These are phyloP conservation scores for Podarcis raffonei DNA, from an alignment of 2,113 vertebrate species.

Conservation along the genomic window DNA sequence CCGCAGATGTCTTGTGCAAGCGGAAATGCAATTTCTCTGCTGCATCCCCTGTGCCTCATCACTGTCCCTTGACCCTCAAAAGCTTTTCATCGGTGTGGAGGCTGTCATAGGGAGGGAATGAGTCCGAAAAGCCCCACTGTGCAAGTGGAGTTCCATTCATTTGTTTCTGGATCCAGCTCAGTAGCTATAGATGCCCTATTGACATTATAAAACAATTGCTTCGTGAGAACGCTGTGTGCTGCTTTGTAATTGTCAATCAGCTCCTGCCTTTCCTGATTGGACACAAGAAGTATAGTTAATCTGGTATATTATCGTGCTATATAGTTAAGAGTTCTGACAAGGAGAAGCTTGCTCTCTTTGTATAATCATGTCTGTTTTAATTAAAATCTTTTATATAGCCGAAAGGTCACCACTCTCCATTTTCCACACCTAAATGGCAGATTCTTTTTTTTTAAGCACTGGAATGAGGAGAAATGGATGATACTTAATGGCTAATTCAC, in stretches of 20 bases:
- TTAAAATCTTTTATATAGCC: conserved; percentile 34
- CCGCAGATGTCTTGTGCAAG: not conserved
- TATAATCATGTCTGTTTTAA: conserved; percentile 1
- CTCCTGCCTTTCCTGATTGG: not conserved
- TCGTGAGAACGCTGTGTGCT: not conserved
- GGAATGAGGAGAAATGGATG: conserved; percentile 39
- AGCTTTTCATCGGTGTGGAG: not conserved
- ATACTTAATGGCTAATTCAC: conserved; percentile 29
- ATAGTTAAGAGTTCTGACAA: conserved; percentile 13
- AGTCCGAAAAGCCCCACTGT: not conserved
- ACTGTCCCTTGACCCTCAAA: not conserved
- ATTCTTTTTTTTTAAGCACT: conserved; percentile 46
- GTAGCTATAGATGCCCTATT: not conserved
- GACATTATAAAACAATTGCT: not conserved
- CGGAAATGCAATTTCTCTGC: not conserved
- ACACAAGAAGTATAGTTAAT: not conserved
- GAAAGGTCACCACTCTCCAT: not conserved
- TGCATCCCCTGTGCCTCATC: not conserved
- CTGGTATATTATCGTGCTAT: not conserved
- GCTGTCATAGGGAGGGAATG: not conserved
- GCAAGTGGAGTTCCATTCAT: not conserved
- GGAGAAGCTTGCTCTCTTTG: conserved; percentile 17
- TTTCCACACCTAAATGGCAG: conserved; percentile 9
- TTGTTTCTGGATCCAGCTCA: not conserved
- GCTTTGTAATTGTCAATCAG: not conserved